phyloP scores from a whole-genome alignment of 2,797 vertebrate species.

The Myioborus melanocephalus region DNA sequence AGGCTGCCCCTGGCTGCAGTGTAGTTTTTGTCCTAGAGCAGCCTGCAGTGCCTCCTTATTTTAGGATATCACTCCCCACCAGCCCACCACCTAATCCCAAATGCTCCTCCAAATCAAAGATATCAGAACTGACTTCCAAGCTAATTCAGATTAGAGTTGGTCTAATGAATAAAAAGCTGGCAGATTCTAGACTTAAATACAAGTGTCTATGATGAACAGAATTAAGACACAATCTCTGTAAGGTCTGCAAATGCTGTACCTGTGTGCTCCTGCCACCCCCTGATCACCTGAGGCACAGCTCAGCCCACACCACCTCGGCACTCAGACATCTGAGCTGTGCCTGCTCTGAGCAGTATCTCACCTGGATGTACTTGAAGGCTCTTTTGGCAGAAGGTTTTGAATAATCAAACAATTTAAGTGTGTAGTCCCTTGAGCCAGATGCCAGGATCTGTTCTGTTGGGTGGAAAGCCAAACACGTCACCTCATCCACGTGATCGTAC shows the following conservation, averaged over 20 bases:
- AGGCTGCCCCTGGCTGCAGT: not conserved
- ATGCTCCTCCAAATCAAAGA: not conserved
- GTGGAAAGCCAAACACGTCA: conserved; percentile 95
- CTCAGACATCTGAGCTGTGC: not conserved
- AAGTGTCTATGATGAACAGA: not conserved
- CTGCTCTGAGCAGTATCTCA: conserved; percentile 56
- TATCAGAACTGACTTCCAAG: accelerated
- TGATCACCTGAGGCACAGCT: not conserved
- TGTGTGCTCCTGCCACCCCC: not conserved
- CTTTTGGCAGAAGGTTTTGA: conserved; percentile 98
- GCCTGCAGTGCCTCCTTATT: not conserved
- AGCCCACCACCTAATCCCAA: not conserved
- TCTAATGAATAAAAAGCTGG: not conserved
- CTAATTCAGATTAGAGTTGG: not conserved
- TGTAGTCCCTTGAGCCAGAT: conserved; percentile 96
- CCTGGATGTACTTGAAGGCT: conserved; percentile 98
- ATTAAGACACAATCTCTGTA: not conserved
- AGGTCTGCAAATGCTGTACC: not conserved
- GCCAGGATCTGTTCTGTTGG: conserved; percentile 96
- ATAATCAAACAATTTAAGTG: conserved; percentile 97
- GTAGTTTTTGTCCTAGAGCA: not conserved
- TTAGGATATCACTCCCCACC: accelerated
- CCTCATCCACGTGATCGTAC: conserved; percentile 96
- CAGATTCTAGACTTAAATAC: not conserved
- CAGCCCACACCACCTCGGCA: not conserved